phyloP scores from a whole-genome alignment of 1,140 invertebrate genomes.

The Hycleus cichorii region DNA sequence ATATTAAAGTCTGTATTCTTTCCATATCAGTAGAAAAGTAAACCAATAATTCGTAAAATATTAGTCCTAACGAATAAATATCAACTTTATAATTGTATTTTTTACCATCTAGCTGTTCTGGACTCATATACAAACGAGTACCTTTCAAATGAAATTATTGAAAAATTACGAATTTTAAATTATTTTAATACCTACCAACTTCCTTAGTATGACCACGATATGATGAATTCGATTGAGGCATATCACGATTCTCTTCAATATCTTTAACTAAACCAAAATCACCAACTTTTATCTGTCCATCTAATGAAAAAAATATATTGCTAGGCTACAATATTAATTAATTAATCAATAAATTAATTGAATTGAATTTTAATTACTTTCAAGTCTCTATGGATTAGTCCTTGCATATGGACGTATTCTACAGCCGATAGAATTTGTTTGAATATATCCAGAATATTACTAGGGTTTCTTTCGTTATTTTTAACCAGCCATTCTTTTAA shows the following conservation, averaged over 20 bases:
- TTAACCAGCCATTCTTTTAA: conserved; percentile 81
- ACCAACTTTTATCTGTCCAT: conserved; percentile 88
- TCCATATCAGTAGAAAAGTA: conserved; percentile 90
- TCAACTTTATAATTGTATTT: conserved; percentile 92
- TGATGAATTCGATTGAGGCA: not conserved
- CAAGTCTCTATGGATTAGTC: conserved; percentile 90
- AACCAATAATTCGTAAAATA: conserved; percentile 85
- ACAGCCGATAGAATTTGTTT: conserved; percentile 90
- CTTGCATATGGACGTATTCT: conserved; percentile 86
- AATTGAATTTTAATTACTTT: conserved; percentile 53
- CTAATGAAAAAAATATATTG: conserved; percentile 91
- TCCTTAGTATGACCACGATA: conserved; percentile 46
- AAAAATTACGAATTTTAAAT: not conserved
- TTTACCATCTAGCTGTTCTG: conserved; percentile 76
- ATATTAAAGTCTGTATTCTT: conserved; percentile 55
- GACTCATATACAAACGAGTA: conserved; percentile 95
- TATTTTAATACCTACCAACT: conserved; percentile 45
- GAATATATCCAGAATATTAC: conserved; percentile 68
- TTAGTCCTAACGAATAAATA: conserved; percentile 91
- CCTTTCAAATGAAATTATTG: conserved; percentile 44
- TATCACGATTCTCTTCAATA: conserved; percentile 54
- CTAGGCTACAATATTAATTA: conserved; percentile 61
- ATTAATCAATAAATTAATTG: not conserved
- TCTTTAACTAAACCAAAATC: conserved; percentile 94
- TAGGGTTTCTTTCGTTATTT: conserved; percentile 44